Base-by-base conservation (phyloP, 2,888 invertebrate genomes). In the Allygus modestus region DNA sequence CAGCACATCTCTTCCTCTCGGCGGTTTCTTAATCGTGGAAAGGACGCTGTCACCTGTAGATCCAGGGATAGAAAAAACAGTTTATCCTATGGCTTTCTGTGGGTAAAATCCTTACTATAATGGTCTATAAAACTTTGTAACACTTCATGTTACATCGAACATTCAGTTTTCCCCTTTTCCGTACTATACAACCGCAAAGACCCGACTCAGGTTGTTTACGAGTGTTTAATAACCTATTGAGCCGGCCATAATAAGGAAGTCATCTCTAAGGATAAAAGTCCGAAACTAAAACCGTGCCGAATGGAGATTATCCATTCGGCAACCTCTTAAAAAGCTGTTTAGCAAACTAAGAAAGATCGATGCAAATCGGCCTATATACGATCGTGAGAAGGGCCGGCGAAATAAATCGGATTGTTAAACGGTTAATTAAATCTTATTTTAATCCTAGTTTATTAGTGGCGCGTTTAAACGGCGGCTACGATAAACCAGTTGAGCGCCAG, bases 341-440 rank as follows among this genome's bases (percentile, higher is more conserved):
- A 69, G 33, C 69, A 69, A 69, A 69, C 33, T 69, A 69, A 73
- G 73, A 23, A 51, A 46, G 77, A 77, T 51, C 23, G 54, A 77
- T 77, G 77, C 31, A 54, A 54, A 77, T 51, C 77, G 37, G 51
- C 33, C 28, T 11, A 46, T 73, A 51, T 51, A 77, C 33, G 51
- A 31, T 28, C 77, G 46, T 77, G 77, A 77, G 54, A 77, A 51
- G 31, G 51, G 2, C 77, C 51, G 33, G 9, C 77, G 17, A 17
- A 17, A 77, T 77, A 77, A 77, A 77, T 77, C 77, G 17, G 33
- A 51, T 51, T 26, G 77, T 23, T 54, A 51, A 77, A 77, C 46
- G 33, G 77, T 31, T 77, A 77, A 77, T 77, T 77, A 77, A 77
- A 77, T 73, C 51, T 77, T 51, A 77, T 7, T 77, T 77, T 51